phyloP scores from a whole-genome alignment of 1,140 invertebrate species.

The Yoshiicerus persimilis region DNA sequence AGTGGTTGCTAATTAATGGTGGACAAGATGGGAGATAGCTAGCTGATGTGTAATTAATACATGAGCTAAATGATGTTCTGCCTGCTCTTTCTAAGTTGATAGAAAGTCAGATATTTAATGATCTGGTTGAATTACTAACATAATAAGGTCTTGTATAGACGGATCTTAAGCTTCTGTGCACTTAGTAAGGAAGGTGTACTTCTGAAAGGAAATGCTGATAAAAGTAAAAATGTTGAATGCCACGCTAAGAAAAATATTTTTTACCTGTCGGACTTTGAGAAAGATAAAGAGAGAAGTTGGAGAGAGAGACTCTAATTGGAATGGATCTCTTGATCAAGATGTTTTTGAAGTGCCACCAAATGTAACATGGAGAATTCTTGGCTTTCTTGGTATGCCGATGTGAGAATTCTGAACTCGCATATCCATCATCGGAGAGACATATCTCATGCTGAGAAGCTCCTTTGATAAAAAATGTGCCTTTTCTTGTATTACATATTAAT shows the following conservation, averaged over 20 bases:
- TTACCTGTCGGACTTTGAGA: slow-evolving; percentile 27
- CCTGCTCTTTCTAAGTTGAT: neutral
- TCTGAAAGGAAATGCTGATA: neutral
- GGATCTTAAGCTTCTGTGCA: neutral
- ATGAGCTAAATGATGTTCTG: neutral
- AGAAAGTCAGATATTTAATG: neutral
- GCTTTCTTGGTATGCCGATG: slow-evolving; percentile 35
- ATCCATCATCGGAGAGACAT: slow-evolving; percentile 41
- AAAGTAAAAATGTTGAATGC: slow-evolving; percentile 12
- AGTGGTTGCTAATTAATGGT: neutral
- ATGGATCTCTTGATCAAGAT: slow-evolving; percentile 42
- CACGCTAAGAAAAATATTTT: slow-evolving; percentile 6
- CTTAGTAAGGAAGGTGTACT: neutral
- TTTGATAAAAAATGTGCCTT: slow-evolving; percentile 42
- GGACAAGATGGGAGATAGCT: neutral
- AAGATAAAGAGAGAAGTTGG: slow-evolving; percentile 28
- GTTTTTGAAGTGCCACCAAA: slow-evolving; percentile 36
- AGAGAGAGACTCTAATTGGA: slow-evolving; percentile 36
- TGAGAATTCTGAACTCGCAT: slow-evolving; percentile 36
- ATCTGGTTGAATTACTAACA: neutral
- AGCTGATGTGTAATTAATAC: neutral
- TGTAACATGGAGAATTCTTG: slow-evolving; percentile 23
- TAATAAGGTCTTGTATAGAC: neutral
- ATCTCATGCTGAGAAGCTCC: slow-evolving; percentile 32
- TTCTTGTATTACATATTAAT: slow-evolving; percentile 36